Conservation (phyloP, 2,797 vertebrate genomes). For the Corythornis leucogaster region DNA sequence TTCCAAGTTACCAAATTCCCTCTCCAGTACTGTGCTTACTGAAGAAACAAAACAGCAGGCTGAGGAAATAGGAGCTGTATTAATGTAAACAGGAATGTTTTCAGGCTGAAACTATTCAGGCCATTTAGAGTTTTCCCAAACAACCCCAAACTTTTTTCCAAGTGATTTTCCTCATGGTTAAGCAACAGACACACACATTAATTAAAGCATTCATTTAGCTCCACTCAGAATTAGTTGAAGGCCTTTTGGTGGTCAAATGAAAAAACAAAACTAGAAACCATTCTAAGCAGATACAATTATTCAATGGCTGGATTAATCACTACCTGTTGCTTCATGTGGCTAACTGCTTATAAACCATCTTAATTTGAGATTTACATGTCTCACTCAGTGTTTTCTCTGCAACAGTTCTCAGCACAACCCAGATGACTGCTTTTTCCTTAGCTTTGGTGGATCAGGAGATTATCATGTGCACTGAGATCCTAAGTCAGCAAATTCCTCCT, state of each 20-base stretch:
- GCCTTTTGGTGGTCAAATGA: not conserved
- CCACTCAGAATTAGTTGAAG: not conserved
- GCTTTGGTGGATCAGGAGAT: not conserved
- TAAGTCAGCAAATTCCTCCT: not conserved
- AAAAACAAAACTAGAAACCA: slow-evolving; percentile 23
- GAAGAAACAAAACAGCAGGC: not conserved
- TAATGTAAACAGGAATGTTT: not conserved
- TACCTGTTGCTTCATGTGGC: not conserved
- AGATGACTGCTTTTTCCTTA: not conserved
- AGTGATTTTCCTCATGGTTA: slow-evolving; percentile 54
- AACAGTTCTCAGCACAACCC: not conserved
- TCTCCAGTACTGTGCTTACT: not conserved
- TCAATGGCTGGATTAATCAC: slow-evolving; percentile 29
- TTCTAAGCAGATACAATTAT: not conserved
- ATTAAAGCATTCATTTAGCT: slow-evolving; percentile 45
- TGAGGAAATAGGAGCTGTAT: not conserved
- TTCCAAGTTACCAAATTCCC: not conserved
- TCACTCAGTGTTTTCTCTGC: fast-evolving
- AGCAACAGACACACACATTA: slow-evolving; percentile 27
- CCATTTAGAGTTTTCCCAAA: slow-evolving; percentile 47
- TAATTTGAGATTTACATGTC: not conserved
- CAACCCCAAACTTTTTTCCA: slow-evolving; percentile 1
- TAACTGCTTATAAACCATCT: not conserved
- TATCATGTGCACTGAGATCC: fast-evolving
- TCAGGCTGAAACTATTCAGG: slow-evolving; percentile 29